Evolutionary conservation across 2,113 vertebrate species (phyloP).

Genomic region (Cinclus mexicanus): DNA sequence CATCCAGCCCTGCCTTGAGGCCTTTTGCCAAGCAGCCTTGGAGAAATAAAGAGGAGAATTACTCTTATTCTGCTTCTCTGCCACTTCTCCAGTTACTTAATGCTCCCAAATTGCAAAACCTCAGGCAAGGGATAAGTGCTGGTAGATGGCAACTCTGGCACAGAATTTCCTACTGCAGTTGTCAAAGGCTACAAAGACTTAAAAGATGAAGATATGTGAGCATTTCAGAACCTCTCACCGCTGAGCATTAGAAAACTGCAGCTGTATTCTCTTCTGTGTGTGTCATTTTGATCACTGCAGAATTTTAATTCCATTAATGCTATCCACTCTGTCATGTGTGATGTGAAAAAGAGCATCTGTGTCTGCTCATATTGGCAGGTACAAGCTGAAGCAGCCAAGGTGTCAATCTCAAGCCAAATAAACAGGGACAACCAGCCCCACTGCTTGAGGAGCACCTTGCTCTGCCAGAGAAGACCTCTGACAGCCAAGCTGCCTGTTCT

Average conservation of each 20-base stretch:
- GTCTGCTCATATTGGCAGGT: background rate
- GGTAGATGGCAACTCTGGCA: background rate
- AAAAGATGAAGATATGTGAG: background rate
- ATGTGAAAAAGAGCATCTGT: background rate
- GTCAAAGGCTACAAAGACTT: background rate
- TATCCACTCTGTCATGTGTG: background rate
- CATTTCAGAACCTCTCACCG: background rate
- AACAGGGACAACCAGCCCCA: background rate
- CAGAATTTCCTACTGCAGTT: background rate
- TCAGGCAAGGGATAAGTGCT: background rate
- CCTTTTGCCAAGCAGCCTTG: background rate
- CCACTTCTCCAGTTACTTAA: background rate
- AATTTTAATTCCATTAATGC: slow-evolving; percentile 21
- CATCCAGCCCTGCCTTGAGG: background rate
- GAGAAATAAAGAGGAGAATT: background rate
- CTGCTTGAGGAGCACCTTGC: background rate
- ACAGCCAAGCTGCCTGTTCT: background rate
- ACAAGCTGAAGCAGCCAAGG: background rate
- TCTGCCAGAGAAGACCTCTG: background rate
- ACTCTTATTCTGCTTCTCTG: background rate
- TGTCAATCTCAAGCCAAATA: background rate
- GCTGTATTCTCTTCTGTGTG: background rate
- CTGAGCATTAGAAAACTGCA: background rate
- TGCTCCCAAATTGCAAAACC: background rate
- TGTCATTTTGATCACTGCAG: background rate